Percentiles rank a stretch among this genome's conserved stretches.
Evolutionary conservation across 1,140 invertebrate genomes (phyloP).

Genomic region (Drosophila subobscura): DNA sequence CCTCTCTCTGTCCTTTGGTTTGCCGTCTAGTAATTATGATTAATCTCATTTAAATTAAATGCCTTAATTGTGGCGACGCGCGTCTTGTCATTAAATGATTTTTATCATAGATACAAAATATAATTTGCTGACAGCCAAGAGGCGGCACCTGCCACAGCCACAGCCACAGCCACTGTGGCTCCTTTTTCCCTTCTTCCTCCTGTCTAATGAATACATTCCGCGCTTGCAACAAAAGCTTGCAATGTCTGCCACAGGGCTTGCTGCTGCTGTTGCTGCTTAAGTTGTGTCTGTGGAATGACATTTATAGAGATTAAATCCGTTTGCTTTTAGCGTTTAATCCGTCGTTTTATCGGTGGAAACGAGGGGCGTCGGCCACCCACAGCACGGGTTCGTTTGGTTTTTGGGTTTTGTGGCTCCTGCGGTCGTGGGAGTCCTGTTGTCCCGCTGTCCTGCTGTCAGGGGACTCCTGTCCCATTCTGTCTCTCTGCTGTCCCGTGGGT

Average conservation of each 20-base stretch:
- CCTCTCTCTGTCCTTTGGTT: conserved; percentile 25
- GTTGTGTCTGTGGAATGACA: conserved; percentile 54
- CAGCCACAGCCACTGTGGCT: not conserved
- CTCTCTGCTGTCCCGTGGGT: conserved; percentile 13
- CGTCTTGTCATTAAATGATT: conserved; percentile 81
- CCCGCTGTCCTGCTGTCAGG: no score
- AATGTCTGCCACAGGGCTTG: conserved; percentile 8
- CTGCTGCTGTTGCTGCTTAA: conserved; percentile 22
- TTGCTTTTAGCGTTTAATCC: conserved; percentile 75
- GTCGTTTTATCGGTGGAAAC: conserved; percentile 62
- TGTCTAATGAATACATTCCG: conserved; percentile 39
- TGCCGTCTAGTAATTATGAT: conserved; percentile 77
- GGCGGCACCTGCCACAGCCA: conserved; percentile 23
- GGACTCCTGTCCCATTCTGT: not conserved
- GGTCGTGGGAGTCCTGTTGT: no score
- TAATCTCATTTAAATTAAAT: conserved; percentile 83
- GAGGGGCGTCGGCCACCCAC: conserved; percentile 8
- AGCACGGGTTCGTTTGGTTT: conserved; percentile 26
- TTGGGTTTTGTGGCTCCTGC: conserved; percentile 8
- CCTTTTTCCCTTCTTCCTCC: conserved; percentile 16
- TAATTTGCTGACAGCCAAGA: conserved; percentile 52
- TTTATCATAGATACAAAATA: conserved; percentile 74
- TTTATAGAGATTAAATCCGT: conserved; percentile 70
- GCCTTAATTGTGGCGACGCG: conserved; percentile 71
- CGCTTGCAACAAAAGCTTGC: not conserved